A percentile compares a stretch with the other conserved stretches of the same genome.
phyloP scores from a whole-genome alignment of 1,140 invertebrate genomes.

The Plectrocnemia conspersa region DNA sequence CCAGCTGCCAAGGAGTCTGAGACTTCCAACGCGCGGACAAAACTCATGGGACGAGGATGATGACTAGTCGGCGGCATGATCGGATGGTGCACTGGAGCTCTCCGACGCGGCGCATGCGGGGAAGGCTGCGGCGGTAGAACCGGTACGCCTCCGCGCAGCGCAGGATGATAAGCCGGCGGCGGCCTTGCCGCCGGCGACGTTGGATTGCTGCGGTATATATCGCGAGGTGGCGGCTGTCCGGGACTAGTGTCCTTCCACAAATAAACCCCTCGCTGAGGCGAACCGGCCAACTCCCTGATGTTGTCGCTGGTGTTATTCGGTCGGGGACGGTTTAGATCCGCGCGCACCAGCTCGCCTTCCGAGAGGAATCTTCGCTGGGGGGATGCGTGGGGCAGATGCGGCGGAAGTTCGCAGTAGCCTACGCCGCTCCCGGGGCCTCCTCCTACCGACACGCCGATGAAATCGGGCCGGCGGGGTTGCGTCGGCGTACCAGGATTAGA shows the following conservation, averaged over 20 bases:
- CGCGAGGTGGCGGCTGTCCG: conserved; percentile 65
- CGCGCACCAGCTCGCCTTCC: conserved; percentile 77
- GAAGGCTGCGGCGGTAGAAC: conserved; percentile 63
- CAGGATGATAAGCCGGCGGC: conserved; percentile 43
- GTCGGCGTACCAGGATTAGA: conserved; percentile 86
- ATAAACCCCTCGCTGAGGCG: conserved; percentile 76
- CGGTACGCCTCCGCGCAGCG: conserved; percentile 59
- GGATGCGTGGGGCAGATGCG: conserved; percentile 50
- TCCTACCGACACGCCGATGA: conserved; percentile 64
- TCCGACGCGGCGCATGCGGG: conserved; percentile 61
- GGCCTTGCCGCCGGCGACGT: conserved; percentile 38
- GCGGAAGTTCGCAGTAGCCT: conserved; percentile 19
- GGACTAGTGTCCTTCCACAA: conserved; percentile 75
- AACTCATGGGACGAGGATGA: conserved; percentile 74
- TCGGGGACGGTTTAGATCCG: conserved; percentile 53
- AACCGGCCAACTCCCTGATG: conserved; percentile 74
- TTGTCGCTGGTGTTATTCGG: conserved; percentile 62
- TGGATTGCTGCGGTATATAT: conserved; percentile 42
- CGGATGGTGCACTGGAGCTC: conserved; percentile 45
- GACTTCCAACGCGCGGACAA: conserved; percentile 87
- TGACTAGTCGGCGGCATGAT: conserved; percentile 5
- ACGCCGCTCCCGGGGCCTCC: conserved; percentile 38
- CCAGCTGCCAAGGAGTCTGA: conserved; percentile 71
- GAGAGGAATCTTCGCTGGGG: conserved; percentile 80
- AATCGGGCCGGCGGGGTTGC: conserved; percentile 76